Base-by-base conservation (phyloP, 2,888 invertebrate species). In the Chymomyza amoena region DNA sequence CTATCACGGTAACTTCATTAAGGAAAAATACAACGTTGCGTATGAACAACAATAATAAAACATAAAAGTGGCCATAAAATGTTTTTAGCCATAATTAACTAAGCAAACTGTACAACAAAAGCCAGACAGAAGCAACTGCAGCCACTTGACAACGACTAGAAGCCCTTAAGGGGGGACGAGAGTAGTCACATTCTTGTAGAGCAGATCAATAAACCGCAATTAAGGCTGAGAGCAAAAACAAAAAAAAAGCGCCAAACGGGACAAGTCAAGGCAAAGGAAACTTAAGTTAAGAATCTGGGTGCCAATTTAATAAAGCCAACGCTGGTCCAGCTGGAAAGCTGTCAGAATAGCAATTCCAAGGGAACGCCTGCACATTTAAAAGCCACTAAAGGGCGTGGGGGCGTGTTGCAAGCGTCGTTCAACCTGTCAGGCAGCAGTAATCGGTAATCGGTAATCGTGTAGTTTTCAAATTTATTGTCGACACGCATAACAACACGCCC, bases 401-500 rank as follows among this genome's bases (percentile, higher is more conserved):
- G 59, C 59, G 59, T 59, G n/a, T 28, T 51, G 36, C 20, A 59
- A 39, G 73, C 84, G 63, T 66, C 73, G 68, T 75, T 78, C 87
- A 86, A 85, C 78, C 87, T 88, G 84, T 80, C 84, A 81, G 75
- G 45, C 70, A 25, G 69, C 7, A 9, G 32, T 32, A 25, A n/a
- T 28, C 28, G 20, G 45, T 18, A 45, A 32, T 45, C 25, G 72
- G 76, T 39, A 76, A 75, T 86, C 88, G 74, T 86, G 86, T 76
- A 75, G 77, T 78, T 84, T 87, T 83, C 84, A 87, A 88, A 84
- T 84, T 86, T 84, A 84, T 84, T 69, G 73, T 68, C 88, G 73
- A 79, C 84, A 85, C 85, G 86, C 88, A 84, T 73, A 64, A 66
- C 64, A 69, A 61, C 71, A 80, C 85, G 83, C 88, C 84, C 79